Evolutionary conservation across 1,140 invertebrate genomes (phyloP), one percentile per base, ranked within the genome.

Genomic region (Marisa cornuarietis): DNA sequence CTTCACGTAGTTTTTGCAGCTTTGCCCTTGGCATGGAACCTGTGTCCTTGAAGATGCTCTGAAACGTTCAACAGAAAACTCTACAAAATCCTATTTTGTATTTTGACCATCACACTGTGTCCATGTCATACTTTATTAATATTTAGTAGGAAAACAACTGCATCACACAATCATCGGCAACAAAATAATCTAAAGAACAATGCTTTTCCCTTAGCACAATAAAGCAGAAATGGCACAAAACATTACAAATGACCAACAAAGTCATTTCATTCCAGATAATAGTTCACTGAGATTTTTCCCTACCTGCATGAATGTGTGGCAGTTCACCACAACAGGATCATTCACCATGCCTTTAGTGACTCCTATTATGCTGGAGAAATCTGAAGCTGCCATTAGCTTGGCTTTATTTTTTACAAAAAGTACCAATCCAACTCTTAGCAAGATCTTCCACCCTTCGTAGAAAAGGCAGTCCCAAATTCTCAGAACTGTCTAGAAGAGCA

Each of bases 381-480:
- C 95, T 84, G 93, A 93, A 85, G 95, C 95, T 51, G 93, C 92
- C 85, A 96, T 90, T 82, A 97, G 93, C 81, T 93, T 92, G 4
- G 93, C 91, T 85, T 92, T 92, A 87, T 96, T 95, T 77, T 94
- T 91, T 88, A 94, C 94, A 68, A 98, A 94, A 66, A 98, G 92
- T 31, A 95, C 95, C 69, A 97, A 87, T 82, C 95, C 95, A n/a
- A 97, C 96, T 85, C 96, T 92, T 85, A 97, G 95, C 24, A 98
- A 89, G 80, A 95, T 93, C 90, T 97, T 98, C 63, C 95, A 95
- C 31, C 97, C 97, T 92, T 98, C 97, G 84, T 96, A 95, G 90
- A 99, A 97, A 66, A 99, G 91, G 86, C 96, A 97, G 90, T 99
- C 97, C 97, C 97, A 98, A 88, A 98, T 95, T 85, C 97, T 92